These are phyloP conservation scores for Fulica atra DNA, from an alignment of 2,113 vertebrate genomes.

Conservation along the genomic window DNA sequence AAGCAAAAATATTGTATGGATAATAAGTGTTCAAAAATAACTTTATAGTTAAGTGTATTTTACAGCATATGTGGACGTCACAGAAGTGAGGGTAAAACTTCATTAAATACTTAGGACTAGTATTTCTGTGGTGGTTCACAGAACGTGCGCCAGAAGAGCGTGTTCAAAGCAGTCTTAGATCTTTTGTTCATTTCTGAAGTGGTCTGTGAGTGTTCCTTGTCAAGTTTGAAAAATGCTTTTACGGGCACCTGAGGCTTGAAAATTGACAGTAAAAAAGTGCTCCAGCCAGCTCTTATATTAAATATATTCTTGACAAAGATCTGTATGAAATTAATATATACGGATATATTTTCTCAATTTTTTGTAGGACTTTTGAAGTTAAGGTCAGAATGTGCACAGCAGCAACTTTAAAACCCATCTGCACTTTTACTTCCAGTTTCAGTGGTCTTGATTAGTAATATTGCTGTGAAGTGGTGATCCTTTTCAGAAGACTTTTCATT, in stretches of 20 bases:
- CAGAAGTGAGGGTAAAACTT: not conserved
- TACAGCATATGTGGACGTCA: not conserved
- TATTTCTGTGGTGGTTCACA: slow-evolving; percentile 50
- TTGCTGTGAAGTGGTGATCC: slow-evolving; percentile 1
- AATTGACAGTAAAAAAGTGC: slow-evolving; percentile 11
- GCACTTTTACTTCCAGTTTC: not conserved
- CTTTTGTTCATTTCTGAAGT: slow-evolving; percentile 72
- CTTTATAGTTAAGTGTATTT: not conserved
- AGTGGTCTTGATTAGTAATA: not conserved
- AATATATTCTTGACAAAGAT: not conserved
- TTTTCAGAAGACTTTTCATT: not conserved
- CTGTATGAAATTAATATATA: slow-evolving; percentile 7
- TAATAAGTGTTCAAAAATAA: slow-evolving; percentile 32
- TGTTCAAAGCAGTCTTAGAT: slow-evolving; percentile 74
- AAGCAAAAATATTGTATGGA: not conserved
- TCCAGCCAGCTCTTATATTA: not conserved
- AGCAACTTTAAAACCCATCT: not conserved
- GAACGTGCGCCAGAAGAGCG: slow-evolving; percentile 22
- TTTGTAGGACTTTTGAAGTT: slow-evolving; percentile 17
- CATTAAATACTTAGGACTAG: slow-evolving; percentile 8
- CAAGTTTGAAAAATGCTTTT: slow-evolving; percentile 71
- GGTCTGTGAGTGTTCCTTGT: slow-evolving; percentile 56
- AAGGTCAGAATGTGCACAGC: not conserved
- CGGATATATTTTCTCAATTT: not conserved
- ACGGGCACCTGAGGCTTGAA: slow-evolving; percentile 56